Conservation (phyloP, 2,888 invertebrate species). For the Eurytoma californica region DNA sequence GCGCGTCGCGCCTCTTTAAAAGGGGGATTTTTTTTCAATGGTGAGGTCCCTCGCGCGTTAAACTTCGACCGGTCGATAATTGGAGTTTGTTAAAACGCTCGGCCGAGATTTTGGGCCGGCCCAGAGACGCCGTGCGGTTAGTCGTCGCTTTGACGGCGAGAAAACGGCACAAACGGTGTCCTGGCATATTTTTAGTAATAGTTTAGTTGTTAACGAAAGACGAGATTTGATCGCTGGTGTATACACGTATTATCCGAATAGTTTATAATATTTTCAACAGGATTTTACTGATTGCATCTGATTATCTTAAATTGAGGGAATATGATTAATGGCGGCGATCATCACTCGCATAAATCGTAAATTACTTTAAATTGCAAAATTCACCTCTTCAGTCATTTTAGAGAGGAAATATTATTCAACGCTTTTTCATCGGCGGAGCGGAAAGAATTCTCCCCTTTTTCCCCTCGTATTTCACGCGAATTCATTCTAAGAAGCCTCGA, state of each 20-base stretch:
- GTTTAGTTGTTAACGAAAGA: no score
- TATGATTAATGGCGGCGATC: neutral
- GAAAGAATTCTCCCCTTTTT: neutral
- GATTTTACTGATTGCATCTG: no score
- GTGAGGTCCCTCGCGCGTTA: neutral
- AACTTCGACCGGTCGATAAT: constrained; percentile 8
- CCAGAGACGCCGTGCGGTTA: neutral
- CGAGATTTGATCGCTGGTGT: no score
- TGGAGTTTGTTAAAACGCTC: constrained; percentile 1
- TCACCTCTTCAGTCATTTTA: neutral
- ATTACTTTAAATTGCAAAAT: constrained; percentile 5
- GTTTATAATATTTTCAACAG: no score
- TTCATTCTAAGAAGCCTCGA: constrained; percentile 8
- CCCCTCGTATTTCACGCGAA: constrained; percentile 22
- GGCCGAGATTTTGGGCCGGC: neutral
- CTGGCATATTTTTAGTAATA: no score
- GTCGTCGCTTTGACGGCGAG: neutral
- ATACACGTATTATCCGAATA: neutral
- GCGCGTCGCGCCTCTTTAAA: neutral
- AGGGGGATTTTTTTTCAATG: constrained; percentile 6
- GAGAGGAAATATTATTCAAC: neutral
- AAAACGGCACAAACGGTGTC: neutral
- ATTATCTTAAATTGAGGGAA: no score
- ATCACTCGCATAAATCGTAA: neutral
- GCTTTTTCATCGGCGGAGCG: neutral